A percentile compares a stretch with the other conserved stretches of the same genome.
These are phyloP conservation scores for Onthophagus sagittarius DNA, from an alignment of 2,888 invertebrate species.

Conservation along the genomic window DNA sequence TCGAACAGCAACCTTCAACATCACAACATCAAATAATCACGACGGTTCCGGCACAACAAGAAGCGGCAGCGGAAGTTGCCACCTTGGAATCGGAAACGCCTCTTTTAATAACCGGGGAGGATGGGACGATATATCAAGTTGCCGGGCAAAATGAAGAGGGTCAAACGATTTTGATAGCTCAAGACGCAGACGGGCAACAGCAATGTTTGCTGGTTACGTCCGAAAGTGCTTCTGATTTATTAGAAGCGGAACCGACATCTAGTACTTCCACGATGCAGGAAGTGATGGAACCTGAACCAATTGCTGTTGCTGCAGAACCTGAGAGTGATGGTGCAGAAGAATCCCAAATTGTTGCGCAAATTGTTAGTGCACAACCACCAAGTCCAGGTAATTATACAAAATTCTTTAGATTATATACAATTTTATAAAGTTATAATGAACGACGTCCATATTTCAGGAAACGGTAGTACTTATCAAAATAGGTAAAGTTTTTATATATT, in stretches of 20 bases:
- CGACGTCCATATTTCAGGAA: too few species aligned
- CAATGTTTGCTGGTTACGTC: conserved; percentile 65
- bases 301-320: conserved; percentile 19
- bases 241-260: conserved; percentile 47
- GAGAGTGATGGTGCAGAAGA: conserved; percentile 53
- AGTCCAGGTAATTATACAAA: conserved; percentile 62
- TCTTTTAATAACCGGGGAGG: conserved; percentile 77
- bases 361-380: conserved; percentile 79
- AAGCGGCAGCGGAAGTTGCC: conserved; percentile 24
- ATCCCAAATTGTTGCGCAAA: conserved; percentile 77
- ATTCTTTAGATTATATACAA: too few species aligned
- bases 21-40: conserved; percentile 13
- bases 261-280: conserved; percentile 29
- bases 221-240: conserved; percentile 56
- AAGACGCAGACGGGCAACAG: conserved; percentile 72
- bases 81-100: conserved; percentile 53
- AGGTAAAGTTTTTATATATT: too few species aligned
- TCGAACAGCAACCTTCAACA: conserved; percentile 17
- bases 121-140: conserved; percentile 75
- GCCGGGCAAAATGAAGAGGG: conserved; percentile 73
- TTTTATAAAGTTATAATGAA: too few species aligned
- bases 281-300: conserved; percentile 30
- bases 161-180: conserved; percentile 69
- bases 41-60: conserved; percentile 2
- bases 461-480: too few species aligned